A percentile compares a stretch with the other conserved stretches of the same genome.
These are phyloP conservation scores for Carterocephalus palaemon DNA, from an alignment of 2,888 invertebrate genomes.

Conservation along the genomic window DNA sequence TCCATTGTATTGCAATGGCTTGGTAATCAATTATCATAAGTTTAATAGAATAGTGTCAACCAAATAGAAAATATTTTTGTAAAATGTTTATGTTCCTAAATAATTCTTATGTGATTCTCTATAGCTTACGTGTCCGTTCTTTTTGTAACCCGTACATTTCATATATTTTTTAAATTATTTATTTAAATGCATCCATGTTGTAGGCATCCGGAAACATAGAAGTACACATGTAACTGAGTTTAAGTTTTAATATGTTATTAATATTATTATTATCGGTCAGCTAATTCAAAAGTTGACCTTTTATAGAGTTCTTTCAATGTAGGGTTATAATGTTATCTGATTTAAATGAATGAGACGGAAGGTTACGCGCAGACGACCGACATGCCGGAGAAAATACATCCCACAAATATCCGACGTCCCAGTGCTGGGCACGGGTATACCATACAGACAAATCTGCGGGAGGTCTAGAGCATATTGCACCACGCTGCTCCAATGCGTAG, in stretches of 20 bases:
- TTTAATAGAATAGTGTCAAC: slow-evolving; percentile 38
- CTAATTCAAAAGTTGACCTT: slow-evolving; percentile 1
- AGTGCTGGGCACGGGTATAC: no score
- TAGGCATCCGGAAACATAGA: slow-evolving; percentile 14
- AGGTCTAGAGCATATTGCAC: no score
- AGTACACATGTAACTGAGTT: slow-evolving; percentile 5
- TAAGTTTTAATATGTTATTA: slow-evolving; percentile 6
- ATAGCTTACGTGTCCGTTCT: slow-evolving; percentile 33
- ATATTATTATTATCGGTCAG: slow-evolving; percentile 2
- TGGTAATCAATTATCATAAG: slow-evolving; percentile 28
- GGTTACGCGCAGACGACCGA: slow-evolving; percentile 6
- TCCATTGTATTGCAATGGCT: slow-evolving; percentile 16
- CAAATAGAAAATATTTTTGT: slow-evolving; percentile 65
- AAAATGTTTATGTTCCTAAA: slow-evolving; percentile 61
- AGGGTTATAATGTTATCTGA: slow-evolving; percentile 2
- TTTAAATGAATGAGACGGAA: slow-evolving; percentile 21
- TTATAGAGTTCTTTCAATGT: background rate
- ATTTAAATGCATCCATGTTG: slow-evolving; percentile 21
- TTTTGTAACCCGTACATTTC: no score
- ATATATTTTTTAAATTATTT: slow-evolving; percentile 38
- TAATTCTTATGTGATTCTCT: slow-evolving; percentile 44
- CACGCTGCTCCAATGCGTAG: no score
- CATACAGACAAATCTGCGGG: no score
- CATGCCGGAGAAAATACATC: no score
- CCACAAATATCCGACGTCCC: no score